These are phyloP conservation scores for Agrochola lota DNA, from an alignment of 2,888 invertebrate species.

Conservation along the genomic window DNA sequence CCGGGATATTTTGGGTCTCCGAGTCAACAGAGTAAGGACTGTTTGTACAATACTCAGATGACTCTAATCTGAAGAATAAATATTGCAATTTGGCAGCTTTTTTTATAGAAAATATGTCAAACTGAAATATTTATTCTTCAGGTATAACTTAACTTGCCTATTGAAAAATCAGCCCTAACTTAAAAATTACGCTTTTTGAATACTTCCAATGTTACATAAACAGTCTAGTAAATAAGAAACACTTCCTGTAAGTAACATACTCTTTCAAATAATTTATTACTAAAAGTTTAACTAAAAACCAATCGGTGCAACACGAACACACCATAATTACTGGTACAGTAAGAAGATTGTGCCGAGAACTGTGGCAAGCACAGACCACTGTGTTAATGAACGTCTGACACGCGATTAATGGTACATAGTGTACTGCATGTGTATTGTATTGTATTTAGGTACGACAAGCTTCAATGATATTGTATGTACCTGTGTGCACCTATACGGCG, in stretches of 20 bases:
- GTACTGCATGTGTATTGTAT: conserved; percentile 16
- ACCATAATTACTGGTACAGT: conserved; percentile 34
- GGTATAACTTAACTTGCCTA: too few species aligned
- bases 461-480: conserved; percentile 15
- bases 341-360: conserved; percentile 52
- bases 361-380: conserved; percentile 48
- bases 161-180: too few species aligned
- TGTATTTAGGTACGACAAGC: conserved; percentile 23
- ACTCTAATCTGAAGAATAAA: too few species aligned
- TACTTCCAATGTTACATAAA: background rate
- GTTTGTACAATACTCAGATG: too few species aligned
- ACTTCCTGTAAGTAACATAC: background rate
- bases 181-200: background rate
- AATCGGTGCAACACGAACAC: conserved; percentile 24
- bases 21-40: too few species aligned
- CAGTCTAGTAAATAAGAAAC: background rate
- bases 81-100: too few species aligned
- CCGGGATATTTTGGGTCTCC: too few species aligned
- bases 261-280: background rate
- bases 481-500: background rate
- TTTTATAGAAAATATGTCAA: too few species aligned
- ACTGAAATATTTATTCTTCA: too few species aligned
- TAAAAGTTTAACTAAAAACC: conserved; percentile 19
- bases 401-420: conserved; percentile 49
- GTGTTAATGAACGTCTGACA: conserved; percentile 55